Evolutionary conservation across 2,888 invertebrate species (phyloP).

Genomic region (Crepidodera aurea): DNA sequence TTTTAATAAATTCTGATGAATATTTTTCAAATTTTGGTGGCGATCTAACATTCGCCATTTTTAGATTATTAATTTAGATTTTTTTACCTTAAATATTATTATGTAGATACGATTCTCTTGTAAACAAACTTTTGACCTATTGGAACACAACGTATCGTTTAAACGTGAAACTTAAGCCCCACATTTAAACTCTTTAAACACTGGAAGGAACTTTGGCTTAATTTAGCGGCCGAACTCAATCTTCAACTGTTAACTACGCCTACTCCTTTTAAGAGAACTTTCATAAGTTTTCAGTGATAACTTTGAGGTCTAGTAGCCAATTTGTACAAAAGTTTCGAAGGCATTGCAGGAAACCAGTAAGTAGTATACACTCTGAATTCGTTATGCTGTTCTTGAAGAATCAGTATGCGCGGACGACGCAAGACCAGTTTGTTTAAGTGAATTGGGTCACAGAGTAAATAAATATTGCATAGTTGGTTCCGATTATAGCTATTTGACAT

Average conservation of each 20-base stretch:
- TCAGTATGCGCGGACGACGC: background rate
- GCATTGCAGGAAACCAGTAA: background rate
- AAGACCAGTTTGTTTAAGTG: no score
- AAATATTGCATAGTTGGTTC: no score
- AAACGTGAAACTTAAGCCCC: background rate
- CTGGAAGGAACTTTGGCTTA: background rate
- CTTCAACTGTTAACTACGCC: background rate
- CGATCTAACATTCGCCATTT: no score
- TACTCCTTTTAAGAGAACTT: background rate
- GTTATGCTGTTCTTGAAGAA: background rate
- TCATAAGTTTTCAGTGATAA: conserved; percentile 7
- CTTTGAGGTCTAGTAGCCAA: conserved; percentile 12
- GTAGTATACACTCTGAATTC: background rate
- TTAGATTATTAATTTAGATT: no score
- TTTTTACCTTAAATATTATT: no score
- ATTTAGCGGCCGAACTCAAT: conserved; percentile 1
- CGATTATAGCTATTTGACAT: no score
- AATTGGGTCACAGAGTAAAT: no score
- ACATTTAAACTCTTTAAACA: background rate
- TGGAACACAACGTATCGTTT: no score
- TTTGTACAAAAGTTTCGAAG: conserved; percentile 1
- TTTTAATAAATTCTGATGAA: no score
- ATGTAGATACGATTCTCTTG: no score
- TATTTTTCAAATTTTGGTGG: no score
- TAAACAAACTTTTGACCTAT: no score